Conservation (phyloP, 2,797 vertebrate genomes). For the Pipistrellus pipistrellus region DNA sequence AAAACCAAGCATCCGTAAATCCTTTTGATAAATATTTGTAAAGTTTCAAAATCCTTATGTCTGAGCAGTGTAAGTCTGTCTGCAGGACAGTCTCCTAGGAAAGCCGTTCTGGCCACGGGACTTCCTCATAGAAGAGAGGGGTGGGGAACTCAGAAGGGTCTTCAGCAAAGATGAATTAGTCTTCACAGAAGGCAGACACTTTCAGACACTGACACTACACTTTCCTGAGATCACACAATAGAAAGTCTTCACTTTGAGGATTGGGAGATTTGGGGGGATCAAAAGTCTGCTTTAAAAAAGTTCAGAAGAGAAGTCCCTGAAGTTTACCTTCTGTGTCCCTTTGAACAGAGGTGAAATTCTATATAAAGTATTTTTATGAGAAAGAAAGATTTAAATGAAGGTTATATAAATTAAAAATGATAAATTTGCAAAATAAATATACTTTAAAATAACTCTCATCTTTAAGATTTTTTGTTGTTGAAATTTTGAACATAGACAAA, state of each 20-base stretch:
- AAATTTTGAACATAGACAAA: conserved; percentile 22
- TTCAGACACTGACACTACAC: neutral
- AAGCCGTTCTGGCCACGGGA: conserved; percentile 53
- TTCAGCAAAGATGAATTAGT: neutral
- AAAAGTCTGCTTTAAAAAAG: conserved; percentile 1
- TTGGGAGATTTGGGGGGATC: neutral
- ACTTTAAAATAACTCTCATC: neutral
- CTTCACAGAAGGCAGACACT: neutral
- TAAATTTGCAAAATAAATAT: conserved; percentile 26
- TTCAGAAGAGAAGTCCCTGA: neutral
- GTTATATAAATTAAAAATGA: conserved; percentile 4
- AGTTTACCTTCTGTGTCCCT: neutral
- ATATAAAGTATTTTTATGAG: neutral
- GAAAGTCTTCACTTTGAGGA: neutral
- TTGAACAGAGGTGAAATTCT: neutral
- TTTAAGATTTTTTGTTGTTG: neutral
- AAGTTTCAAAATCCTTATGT: conserved; percentile 73
- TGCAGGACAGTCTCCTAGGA: conserved; percentile 48
- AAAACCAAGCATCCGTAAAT: conserved; percentile 80
- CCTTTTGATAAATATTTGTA: conserved; percentile 84
- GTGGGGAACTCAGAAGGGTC: neutral
- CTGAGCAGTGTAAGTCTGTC: conserved; percentile 36
- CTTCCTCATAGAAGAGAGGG: neutral
- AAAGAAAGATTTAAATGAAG: neutral
- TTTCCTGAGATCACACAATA: neutral